A percentile compares a stretch with the other conserved stretches of the same genome.
Conservation (phyloP, 2,797 vertebrate species). For the Catamblyrhynchus diadema region DNA sequence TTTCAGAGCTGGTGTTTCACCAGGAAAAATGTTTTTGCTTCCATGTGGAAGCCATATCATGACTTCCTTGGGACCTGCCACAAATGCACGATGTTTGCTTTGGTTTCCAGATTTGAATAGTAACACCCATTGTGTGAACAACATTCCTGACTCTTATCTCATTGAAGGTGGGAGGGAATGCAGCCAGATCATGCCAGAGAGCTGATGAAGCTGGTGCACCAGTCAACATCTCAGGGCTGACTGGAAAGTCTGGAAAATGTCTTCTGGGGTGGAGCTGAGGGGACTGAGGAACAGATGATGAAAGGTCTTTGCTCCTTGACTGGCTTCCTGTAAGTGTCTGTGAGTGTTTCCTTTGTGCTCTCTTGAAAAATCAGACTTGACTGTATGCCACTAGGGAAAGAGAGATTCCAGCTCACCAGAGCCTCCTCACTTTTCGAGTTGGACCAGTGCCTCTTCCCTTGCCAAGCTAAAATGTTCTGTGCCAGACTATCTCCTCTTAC, state of each 20-base stretch:
- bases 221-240: conserved; percentile 56
- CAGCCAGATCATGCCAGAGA: conserved; percentile 51
- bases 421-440: neutral
- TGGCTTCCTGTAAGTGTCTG: neutral
- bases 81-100: neutral
- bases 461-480: neutral
- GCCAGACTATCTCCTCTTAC: neutral
- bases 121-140: conserved; percentile 39
- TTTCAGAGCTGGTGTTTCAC: neutral
- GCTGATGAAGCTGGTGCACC: conserved; percentile 48
- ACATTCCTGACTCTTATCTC: conserved; percentile 63
- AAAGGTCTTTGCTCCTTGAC: conserved; percentile 21
- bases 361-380: neutral
- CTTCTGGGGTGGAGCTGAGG: conserved; percentile 52
- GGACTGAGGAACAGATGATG: conserved; percentile 35
- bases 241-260: conserved; percentile 65
- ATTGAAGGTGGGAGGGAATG: conserved; percentile 56
- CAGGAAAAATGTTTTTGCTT: neutral
- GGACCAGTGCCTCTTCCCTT: neutral
- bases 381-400: neutral
- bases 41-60: neutral
- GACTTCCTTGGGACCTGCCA: neutral
- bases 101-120: conserved; percentile 26
- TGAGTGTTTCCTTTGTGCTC: neutral
- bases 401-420: neutral